Conservation (phyloP, 2,797 vertebrate species). For the Schizopygopsis malacanthus region DNA sequence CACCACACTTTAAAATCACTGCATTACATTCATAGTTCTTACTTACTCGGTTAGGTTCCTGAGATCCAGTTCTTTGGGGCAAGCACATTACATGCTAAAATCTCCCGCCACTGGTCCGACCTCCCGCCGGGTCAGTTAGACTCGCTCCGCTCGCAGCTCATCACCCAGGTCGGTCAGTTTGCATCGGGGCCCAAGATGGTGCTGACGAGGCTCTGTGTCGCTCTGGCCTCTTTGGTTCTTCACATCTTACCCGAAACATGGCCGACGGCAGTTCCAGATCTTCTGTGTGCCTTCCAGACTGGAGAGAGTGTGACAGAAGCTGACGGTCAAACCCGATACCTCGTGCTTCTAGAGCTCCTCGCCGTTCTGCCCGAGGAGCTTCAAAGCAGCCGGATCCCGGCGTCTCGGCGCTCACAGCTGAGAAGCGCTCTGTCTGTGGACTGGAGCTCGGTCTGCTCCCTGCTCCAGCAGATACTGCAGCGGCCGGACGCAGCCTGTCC, state of each 20-base stretch:
- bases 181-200: conserved; percentile 95
- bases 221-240: conserved; percentile 92
- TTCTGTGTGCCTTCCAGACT: conserved; percentile 90
- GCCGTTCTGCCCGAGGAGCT: conserved; percentile 96
- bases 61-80: conserved; percentile 99
- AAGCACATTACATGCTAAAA: conserved; percentile 95
- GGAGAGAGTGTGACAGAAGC: conserved; percentile 79
- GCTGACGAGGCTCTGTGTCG: conserved; percentile 93
- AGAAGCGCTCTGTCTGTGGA: conserved; percentile 86
- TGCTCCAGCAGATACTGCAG: conserved; percentile 92
- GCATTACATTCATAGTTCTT: not conserved
- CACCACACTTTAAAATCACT: not conserved
- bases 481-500: conserved; percentile 86
- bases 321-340: conserved; percentile 85
- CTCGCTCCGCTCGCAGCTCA: conserved; percentile 90
- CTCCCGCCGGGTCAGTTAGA: conserved; percentile 90
- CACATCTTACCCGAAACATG: conserved; percentile 92
- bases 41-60: conserved; percentile 78
- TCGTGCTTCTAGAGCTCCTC: conserved; percentile 92
- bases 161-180: conserved; percentile 90
- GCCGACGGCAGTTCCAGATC: conserved; percentile 91
- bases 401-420: conserved; percentile 87
- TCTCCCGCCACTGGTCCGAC: conserved; percentile 93
- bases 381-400: conserved; percentile 88
- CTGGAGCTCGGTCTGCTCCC: conserved; percentile 86